These are phyloP conservation scores for Diarsia mendica DNA, from an alignment of 2,888 invertebrate genomes.

Conservation along the genomic window DNA sequence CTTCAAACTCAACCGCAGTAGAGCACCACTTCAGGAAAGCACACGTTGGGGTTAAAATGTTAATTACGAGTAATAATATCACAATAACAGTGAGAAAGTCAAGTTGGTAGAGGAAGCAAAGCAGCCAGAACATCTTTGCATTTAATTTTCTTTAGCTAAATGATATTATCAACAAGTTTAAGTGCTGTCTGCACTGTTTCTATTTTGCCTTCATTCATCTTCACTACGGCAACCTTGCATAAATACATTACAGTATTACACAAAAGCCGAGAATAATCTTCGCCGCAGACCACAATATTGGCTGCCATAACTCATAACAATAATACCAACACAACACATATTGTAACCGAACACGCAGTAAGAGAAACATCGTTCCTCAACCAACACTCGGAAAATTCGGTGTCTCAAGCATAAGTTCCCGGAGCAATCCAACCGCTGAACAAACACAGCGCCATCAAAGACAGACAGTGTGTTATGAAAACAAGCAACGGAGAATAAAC, in stretches of 20 bases:
- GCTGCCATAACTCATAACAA: conserved; percentile 44
- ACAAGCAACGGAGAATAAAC: conserved; percentile 88
- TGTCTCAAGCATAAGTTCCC: conserved; percentile 74
- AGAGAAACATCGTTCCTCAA: conserved; percentile 54
- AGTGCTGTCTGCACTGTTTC: neutral
- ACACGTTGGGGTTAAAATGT: conserved; percentile 39
- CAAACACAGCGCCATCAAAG: conserved; percentile 87
- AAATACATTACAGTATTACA: conserved; percentile 18
- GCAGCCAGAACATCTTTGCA: neutral
- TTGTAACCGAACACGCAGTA: conserved; percentile 51
- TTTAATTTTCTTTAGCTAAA: conserved; percentile 5
- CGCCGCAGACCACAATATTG: conserved; percentile 30
- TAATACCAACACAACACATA: conserved; percentile 37
- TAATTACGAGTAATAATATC: conserved; percentile 38
- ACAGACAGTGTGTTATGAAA: conserved; percentile 89
- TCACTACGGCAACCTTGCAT: neutral
- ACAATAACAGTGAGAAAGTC: conserved; percentile 36
- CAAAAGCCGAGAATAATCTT: conserved; percentile 2
- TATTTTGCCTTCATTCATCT: conserved; percentile 17
- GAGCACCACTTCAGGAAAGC: conserved; percentile 35
- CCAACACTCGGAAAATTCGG: conserved; percentile 69
- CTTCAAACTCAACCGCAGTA: conserved; percentile 40
- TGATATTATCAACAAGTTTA: conserved; percentile 8
- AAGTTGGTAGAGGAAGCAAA: conserved; percentile 6
- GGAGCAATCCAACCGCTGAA: conserved; percentile 81